phyloP scores from a whole-genome alignment of 2,888 invertebrate species.

The Blastobasis lacticolella region DNA sequence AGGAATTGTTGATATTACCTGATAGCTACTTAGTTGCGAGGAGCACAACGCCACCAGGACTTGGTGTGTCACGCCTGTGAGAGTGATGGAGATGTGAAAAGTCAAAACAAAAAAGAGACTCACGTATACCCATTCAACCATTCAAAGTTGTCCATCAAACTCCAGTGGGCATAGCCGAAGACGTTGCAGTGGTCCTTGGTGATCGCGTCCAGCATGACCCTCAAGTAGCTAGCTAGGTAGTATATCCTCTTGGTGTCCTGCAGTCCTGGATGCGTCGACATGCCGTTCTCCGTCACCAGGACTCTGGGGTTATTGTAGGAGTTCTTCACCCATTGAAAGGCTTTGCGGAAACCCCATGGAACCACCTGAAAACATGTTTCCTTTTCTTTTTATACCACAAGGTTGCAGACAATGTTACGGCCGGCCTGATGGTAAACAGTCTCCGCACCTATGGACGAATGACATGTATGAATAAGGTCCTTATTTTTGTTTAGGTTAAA shows the following conservation, averaged over 20 bases:
- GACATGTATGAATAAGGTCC: neutral
- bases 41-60: too few species aligned
- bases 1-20: neutral
- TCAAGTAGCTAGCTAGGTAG: conserved; percentile 68
- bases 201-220: conserved; percentile 59
- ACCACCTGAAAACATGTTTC: conserved; percentile 58
- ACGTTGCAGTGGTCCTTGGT: conserved; percentile 73
- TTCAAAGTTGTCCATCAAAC: conserved; percentile 87
- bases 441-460: rapidly evolving
- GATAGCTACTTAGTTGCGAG: too few species aligned
- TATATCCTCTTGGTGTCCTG: conserved; percentile 64
- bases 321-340: conserved; percentile 76
- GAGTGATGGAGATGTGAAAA: too few species aligned
- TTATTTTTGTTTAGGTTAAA: neutral
- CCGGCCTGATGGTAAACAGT: neutral
- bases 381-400: neutral
- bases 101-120: conserved; percentile 21
- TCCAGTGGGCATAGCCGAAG: conserved; percentile 83
- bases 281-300: conserved; percentile 77
- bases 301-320: conserved; percentile 74
- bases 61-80: too few species aligned
- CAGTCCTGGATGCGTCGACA: conserved; percentile 58
- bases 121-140: conserved; percentile 84
- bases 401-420: neutral
- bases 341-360: conserved; percentile 78